Conservation (phyloP, 2,888 invertebrate genomes). For the Glomeris marginata region DNA sequence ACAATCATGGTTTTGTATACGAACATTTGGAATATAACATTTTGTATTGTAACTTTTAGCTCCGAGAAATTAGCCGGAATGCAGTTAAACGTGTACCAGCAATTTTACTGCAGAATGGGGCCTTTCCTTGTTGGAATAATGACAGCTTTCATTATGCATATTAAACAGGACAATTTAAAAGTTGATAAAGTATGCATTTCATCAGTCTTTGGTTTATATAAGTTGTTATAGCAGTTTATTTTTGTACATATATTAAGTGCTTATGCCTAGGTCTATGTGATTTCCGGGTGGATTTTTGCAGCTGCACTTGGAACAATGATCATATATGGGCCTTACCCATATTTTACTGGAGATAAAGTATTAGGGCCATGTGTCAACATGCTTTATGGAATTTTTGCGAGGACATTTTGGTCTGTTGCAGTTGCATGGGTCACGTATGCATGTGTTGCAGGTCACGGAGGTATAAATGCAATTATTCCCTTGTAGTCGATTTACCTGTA, state of each 20-base stretch:
- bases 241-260: too few species aligned
- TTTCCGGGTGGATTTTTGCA: slow-evolving; percentile 8
- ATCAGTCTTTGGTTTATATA: too few species aligned
- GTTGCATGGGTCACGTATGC: slow-evolving; percentile 8
- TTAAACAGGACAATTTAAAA: slow-evolving; percentile 1
- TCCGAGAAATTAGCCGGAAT: too few species aligned
- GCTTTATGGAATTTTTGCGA: slow-evolving; percentile 1
- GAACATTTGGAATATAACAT: too few species aligned
- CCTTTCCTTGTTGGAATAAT: slow-evolving; percentile 21
- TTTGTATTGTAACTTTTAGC: too few species aligned
- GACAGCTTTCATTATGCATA: slow-evolving; percentile 17
- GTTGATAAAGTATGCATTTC: too few species aligned
- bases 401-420: slow-evolving; percentile 5
- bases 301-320: slow-evolving; percentile 3
- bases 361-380: neutral
- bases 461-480: too few species aligned
- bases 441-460: slow-evolving; percentile 8
- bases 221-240: too few species aligned
- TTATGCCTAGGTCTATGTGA: too few species aligned
- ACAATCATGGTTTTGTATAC: too few species aligned
- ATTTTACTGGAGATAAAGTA: neutral
- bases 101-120: slow-evolving; percentile 18
- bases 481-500: too few species aligned
- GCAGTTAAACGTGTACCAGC: too few species aligned
- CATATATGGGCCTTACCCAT: slow-evolving; percentile 6